phyloP scores from a whole-genome alignment of 2,113 vertebrate species.

The Rhineura floridana region DNA sequence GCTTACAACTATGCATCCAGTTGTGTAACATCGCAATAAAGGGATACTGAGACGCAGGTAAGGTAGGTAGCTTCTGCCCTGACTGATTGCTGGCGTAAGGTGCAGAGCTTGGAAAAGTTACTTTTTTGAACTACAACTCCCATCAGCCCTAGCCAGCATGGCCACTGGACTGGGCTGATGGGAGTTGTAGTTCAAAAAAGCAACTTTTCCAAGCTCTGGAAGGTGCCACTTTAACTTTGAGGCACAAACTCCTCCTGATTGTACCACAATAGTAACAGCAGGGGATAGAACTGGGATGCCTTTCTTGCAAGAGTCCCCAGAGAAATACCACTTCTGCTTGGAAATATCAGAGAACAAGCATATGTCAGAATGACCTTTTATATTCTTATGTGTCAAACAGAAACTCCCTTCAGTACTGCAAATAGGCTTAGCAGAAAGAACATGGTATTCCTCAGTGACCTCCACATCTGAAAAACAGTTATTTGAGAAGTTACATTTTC shows the following conservation, averaged over 20 bases:
- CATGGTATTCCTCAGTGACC: background rate
- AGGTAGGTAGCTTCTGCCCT: background rate
- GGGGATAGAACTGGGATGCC: background rate
- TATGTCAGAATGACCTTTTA: background rate
- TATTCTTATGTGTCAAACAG: conserved; percentile 30
- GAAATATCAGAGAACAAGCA: background rate
- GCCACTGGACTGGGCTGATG: too few relatives aligned
- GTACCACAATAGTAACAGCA: background rate
- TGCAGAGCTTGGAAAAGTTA: too few relatives aligned
- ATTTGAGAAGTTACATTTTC: background rate
- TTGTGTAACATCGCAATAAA: background rate
- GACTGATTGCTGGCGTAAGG: too few relatives aligned
- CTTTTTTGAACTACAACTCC: too few relatives aligned
- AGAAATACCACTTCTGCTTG: background rate
- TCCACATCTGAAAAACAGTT: background rate
- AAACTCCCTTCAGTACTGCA: conserved; percentile 29
- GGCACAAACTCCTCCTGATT: background rate
- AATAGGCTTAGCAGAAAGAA: background rate
- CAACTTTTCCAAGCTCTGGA: too few relatives aligned
- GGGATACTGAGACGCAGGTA: background rate
- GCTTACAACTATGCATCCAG: background rate
- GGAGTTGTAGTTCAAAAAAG: too few relatives aligned
- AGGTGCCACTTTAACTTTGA: background rate
- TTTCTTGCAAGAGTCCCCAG: background rate
- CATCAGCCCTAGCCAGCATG: too few relatives aligned